A percentile compares a stretch with the other conserved stretches of the same genome.
Conservation (phyloP, 2,888 invertebrate species). For the Strigamia crassipes region DNA sequence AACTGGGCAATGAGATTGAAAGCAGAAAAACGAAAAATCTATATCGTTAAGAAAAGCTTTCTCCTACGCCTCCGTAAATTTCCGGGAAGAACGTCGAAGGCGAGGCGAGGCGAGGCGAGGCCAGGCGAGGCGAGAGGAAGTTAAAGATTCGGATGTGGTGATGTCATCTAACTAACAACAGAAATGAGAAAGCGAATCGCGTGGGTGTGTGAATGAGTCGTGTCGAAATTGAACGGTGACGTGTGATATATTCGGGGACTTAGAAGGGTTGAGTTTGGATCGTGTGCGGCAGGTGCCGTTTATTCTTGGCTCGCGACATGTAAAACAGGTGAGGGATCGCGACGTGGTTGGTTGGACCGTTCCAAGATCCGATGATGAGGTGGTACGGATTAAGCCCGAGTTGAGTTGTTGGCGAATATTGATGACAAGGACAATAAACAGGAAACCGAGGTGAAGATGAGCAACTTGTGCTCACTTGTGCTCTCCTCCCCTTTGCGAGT, state of each 20-base stretch:
- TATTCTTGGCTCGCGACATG: not conserved
- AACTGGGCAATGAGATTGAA: slow-evolving; percentile 33
- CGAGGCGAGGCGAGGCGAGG: not conserved
- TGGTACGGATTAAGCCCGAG: not conserved
- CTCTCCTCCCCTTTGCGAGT: slow-evolving; percentile 5
- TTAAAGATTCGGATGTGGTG: slow-evolving; percentile 12
- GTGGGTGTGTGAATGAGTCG: slow-evolving; percentile 4
- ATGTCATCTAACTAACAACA: not conserved
- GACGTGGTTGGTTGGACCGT: not conserved
- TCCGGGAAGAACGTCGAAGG: not conserved
- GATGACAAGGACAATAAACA: slow-evolving; percentile 37
- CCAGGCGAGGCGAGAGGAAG: slow-evolving; percentile 7
- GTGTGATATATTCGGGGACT: not conserved
- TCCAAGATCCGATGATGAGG: not conserved
- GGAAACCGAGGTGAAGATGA: slow-evolving; percentile 34
- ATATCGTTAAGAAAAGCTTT: not conserved
- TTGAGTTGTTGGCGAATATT: slow-evolving; percentile 12
- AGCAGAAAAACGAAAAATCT: not conserved
- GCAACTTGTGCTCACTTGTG: slow-evolving; percentile 15
- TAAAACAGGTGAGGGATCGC: slow-evolving; percentile 6
- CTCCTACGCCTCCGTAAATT: slow-evolving; percentile 8
- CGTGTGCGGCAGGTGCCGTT: not conserved
- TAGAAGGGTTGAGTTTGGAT: not conserved
- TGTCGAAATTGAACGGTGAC: not conserved
- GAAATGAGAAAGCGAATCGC: not conserved